These are phyloP conservation scores for Tenualosa ilisha DNA, from an alignment of 2,797 vertebrate species.

Conservation along the genomic window DNA sequence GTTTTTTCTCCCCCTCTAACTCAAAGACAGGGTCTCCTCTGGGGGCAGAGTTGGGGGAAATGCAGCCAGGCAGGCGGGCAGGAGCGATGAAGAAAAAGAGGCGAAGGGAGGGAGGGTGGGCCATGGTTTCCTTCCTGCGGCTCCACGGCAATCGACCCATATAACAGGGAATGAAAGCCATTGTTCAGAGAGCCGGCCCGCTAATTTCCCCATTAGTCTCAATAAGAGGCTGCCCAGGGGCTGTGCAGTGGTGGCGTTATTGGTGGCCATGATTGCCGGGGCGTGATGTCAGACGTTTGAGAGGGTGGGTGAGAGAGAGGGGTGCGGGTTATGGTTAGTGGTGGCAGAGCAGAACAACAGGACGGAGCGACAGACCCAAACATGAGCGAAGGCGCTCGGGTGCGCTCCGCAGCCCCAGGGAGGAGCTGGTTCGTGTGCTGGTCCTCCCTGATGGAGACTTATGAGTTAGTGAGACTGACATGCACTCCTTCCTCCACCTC, in stretches of 20 bases:
- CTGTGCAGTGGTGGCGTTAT: slow-evolving; percentile 41
- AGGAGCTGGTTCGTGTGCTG: slow-evolving; percentile 27
- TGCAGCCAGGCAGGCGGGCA: slow-evolving; percentile 27
- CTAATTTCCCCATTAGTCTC: slow-evolving; percentile 63
- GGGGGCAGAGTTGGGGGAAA: slow-evolving; percentile 43
- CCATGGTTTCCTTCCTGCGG: slow-evolving; percentile 29
- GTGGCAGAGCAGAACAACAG: neutral
- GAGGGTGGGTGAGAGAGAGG: slow-evolving; percentile 25
- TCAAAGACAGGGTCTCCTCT: slow-evolving; percentile 49
- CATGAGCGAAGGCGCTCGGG: neutral
- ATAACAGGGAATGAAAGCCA: slow-evolving; percentile 54
- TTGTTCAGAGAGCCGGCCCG: slow-evolving; percentile 38
- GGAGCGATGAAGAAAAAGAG: neutral
- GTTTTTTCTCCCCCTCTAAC: neutral
- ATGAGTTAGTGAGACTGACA: slow-evolving; percentile 17
- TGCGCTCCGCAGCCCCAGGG: slow-evolving; percentile 22
- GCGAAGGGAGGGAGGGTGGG: slow-evolving; percentile 23
- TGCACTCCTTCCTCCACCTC: neutral
- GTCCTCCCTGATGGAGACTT: slow-evolving; percentile 34
- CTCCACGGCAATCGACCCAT: slow-evolving; percentile 43
- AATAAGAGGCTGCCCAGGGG: slow-evolving; percentile 55
- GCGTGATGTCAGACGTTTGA: slow-evolving; percentile 52
- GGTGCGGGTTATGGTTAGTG: slow-evolving; percentile 12
- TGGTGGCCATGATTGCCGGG: slow-evolving; percentile 42
- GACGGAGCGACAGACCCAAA: neutral